Conservation (phyloP, 1,140 invertebrate species). For the Drosophila kanapiae region DNA sequence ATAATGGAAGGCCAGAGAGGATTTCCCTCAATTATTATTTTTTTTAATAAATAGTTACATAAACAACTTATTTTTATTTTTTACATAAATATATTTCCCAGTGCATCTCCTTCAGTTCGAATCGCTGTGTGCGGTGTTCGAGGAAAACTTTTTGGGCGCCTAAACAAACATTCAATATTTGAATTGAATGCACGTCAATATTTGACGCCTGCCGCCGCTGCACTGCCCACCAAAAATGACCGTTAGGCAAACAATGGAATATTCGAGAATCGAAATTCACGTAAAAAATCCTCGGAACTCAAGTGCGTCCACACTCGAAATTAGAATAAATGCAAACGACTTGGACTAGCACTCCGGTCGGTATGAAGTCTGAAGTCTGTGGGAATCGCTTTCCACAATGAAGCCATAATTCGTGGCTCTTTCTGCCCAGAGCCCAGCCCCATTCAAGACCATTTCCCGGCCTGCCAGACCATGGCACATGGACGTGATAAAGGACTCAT, state of each 20-base stretch:
- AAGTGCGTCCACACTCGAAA: conserved; percentile 67
- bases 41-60: too few relatives aligned
- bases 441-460: conserved; percentile 44
- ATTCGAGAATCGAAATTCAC: conserved; percentile 29
- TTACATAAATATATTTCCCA: background rate
- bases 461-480: conserved; percentile 46
- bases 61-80: too few relatives aligned
- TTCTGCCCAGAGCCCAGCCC: conserved; percentile 1
- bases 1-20: too few relatives aligned
- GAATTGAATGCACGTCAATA: conserved; percentile 77
- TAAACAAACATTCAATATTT: conserved; percentile 64
- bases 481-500: conserved; percentile 83
- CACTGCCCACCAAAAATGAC: conserved; percentile 21
- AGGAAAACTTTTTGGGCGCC: conserved; percentile 44
- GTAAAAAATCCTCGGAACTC: conserved; percentile 36
- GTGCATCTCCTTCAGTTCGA: background rate
- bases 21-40: too few relatives aligned
- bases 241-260: conserved; percentile 62
- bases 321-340: conserved; percentile 69
- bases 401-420: conserved; percentile 75
- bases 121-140: conserved; percentile 6
- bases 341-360: conserved; percentile 20
- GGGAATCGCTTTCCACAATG: conserved; percentile 67
- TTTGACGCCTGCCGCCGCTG: conserved; percentile 50
- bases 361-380: conserved; percentile 17